Conservation (phyloP, 2,113 vertebrate species). For the Chaetodon auriga region DNA sequence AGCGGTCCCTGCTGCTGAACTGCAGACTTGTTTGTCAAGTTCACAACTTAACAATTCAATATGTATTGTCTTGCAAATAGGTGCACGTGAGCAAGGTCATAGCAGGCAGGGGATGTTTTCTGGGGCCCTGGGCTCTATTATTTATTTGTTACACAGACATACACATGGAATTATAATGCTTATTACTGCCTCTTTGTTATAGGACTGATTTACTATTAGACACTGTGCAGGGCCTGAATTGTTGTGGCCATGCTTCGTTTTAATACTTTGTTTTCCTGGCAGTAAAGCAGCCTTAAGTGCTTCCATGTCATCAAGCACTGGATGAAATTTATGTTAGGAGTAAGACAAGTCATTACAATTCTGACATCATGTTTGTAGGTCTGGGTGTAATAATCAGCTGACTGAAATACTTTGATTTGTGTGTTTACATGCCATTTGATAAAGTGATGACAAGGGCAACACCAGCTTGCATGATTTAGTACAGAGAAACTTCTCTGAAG, state of each 20-base stretch:
- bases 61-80: conserved; percentile 25
- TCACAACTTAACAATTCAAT: conserved; percentile 30
- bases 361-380: neutral
- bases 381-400: neutral
- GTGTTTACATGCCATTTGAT: neutral
- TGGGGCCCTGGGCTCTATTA: conserved; percentile 1
- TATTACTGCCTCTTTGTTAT: neutral
- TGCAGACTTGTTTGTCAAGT: conserved; percentile 33
- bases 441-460: neutral
- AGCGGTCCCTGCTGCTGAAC: conserved; percentile 12
- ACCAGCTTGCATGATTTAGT: neutral
- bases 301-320: neutral
- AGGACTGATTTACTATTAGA: neutral
- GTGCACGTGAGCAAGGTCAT: conserved; percentile 53
- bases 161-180: conserved; percentile 26
- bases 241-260: neutral
- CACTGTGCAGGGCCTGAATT: neutral
- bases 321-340: neutral
- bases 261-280: neutral
- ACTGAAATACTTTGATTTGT: neutral
- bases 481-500: neutral
- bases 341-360: neutral
- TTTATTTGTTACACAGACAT: conserved; percentile 39
- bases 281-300: neutral
- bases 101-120: conserved; percentile 12